A percentile compares a stretch with the other conserved stretches of the same genome.
Conservation (phyloP, 2,113 vertebrate species). For the Laterallus jamaicensis region DNA sequence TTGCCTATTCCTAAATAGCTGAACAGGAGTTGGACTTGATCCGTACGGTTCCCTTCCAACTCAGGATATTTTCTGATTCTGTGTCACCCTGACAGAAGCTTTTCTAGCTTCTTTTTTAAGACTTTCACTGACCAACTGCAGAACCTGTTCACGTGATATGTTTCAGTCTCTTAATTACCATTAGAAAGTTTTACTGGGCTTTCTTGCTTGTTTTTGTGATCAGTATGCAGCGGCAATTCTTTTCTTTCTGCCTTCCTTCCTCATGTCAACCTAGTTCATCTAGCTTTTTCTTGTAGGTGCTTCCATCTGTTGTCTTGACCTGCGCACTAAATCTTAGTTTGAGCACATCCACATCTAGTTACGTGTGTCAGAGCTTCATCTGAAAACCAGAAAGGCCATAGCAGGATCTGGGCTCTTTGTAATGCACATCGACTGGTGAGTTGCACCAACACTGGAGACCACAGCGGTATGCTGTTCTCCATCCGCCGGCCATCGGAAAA, state of each 20-base stretch:
- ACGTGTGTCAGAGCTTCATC: neutral
- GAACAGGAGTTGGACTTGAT: too few relatives aligned
- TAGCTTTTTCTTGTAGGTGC: neutral
- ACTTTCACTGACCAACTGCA: neutral
- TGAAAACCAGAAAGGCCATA: fast-evolving
- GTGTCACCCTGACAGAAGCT: neutral
- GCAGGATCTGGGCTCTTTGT: neutral
- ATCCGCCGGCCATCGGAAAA: neutral
- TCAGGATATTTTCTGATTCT: neutral
- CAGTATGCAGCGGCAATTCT: neutral
- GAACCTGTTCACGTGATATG: neutral
- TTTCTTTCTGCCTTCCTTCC: neutral
- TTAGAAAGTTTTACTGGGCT: neutral
- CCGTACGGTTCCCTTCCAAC: too few relatives aligned
- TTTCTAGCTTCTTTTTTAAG: neutral
- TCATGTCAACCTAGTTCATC: neutral
- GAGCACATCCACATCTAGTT: neutral
- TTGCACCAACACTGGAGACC: neutral
- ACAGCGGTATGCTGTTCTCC: neutral
- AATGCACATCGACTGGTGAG: neutral
- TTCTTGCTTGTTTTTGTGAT: neutral
- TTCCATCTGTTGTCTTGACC: neutral
- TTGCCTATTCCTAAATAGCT: neutral
- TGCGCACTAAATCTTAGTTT: neutral
- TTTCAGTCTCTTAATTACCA: neutral